phyloP scores from a whole-genome alignment of 2,797 vertebrate species.

The Syngnathus rostellatus region DNA sequence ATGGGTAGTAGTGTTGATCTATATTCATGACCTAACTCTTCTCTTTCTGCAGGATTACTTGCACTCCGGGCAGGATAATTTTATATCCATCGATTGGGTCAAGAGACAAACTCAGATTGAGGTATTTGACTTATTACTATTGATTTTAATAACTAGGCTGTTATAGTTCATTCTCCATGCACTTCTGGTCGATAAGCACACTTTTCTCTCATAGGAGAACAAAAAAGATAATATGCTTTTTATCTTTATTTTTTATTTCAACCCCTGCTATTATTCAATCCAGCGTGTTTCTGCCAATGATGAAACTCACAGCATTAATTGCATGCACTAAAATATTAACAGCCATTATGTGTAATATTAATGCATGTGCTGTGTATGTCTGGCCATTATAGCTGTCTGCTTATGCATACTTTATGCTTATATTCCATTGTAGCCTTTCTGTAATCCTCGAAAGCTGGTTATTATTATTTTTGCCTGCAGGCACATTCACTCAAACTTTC shows the following conservation, averaged over 20 bases:
- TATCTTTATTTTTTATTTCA: background rate
- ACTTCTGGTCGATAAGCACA: conserved; percentile 47
- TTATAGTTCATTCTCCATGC: conserved; percentile 65
- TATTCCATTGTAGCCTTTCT: conserved; percentile 17
- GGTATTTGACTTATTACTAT: conserved; percentile 76
- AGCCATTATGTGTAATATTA: conserved; percentile 14
- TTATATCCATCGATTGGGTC: conserved; percentile 72
- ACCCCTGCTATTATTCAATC: background rate
- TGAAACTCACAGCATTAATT: conserved; percentile 8
- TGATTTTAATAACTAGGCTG: conserved; percentile 78
- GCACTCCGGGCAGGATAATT: conserved; percentile 66
- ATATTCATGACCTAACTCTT: conserved; percentile 44
- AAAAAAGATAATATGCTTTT: conserved; percentile 10
- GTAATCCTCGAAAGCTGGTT: conserved; percentile 38
- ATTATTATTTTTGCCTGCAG: conserved; percentile 41
- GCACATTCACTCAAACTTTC: conserved; percentile 45
- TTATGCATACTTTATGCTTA: conserved; percentile 21
- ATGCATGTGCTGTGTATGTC: conserved; percentile 12
- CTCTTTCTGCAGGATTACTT: conserved; percentile 58
- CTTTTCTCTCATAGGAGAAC: conserved; percentile 29
- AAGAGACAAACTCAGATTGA: conserved; percentile 67
- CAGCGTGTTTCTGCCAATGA: background rate
- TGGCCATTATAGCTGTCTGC: conserved; percentile 11
- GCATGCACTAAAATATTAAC: conserved; percentile 20
- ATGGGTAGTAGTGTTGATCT: conserved; percentile 49